Conservation (phyloP, 2,888 invertebrate genomes). For the Aporophyla lueneburgensis region DNA sequence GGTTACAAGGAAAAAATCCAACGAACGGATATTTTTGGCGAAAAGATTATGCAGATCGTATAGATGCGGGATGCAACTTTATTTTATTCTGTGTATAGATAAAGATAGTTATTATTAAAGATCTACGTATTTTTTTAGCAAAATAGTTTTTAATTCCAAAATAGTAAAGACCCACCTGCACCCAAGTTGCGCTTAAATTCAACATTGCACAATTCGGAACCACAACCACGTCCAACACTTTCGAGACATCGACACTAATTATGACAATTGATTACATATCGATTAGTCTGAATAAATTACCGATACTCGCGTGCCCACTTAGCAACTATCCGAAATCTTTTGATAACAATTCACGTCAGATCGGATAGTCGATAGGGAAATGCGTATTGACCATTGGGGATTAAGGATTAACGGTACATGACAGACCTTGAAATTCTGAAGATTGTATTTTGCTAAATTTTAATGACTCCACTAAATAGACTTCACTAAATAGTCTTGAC, state of each 20-base stretch:
- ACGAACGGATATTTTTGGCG: neutral
- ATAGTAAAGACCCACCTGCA: conserved; percentile 72
- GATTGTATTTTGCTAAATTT: neutral
- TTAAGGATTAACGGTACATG: conserved; percentile 13
- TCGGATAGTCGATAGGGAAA: conserved; percentile 10
- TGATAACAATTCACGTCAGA: conserved; percentile 56
- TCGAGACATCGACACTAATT: conserved; percentile 55
- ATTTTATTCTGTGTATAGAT: too few species aligned
- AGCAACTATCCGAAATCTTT: conserved; percentile 55
- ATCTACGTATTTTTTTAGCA: too few species aligned
- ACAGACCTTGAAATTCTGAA: neutral
- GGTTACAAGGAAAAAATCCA: neutral
- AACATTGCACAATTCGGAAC: conserved; percentile 71
- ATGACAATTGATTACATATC: conserved; percentile 26
- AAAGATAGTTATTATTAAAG: neutral
- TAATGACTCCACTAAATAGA: too few species aligned
- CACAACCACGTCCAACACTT: conserved; percentile 54
- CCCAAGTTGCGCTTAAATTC: conserved; percentile 76
- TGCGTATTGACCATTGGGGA: conserved; percentile 15
- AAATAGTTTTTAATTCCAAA: neutral
- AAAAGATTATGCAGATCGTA: too few species aligned
- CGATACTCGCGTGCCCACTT: conserved; percentile 38
- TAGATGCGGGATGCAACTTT: too few species aligned
- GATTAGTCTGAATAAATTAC: conserved; percentile 32
- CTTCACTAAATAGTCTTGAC: neutral